Evolutionary conservation across 2,888 invertebrate species (phyloP), one percentile per base, ranked within the genome.

Genomic region (Eledone cirrhosa): DNA sequence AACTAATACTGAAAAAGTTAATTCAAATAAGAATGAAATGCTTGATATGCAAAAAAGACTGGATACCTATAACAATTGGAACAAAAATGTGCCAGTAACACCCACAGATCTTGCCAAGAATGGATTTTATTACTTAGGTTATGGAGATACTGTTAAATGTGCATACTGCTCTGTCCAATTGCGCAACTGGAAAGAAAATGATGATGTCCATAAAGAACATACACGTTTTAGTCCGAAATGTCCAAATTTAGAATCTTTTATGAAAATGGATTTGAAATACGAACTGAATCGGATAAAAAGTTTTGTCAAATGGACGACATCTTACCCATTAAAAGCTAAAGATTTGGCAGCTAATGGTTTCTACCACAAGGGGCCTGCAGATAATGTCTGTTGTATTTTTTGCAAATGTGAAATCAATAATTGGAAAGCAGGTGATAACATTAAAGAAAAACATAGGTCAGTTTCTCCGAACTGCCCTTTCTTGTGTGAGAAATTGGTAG

Each of bases 131-230:
- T 97, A 96, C 87, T 89, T 85, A 81, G 92, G 92, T 14, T 93
- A 94, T 81, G 94, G 95, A 67, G 98, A 98, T 91, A 94, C 96
- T 87, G 97, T 97, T 0, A 93, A 96, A 81, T 98, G 98, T 90
- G 97, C 95, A 90, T 95, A 95, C 88, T 98, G 98, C 89, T 96
- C 96, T 84, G 97, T 97, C 69, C 97, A 97, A 0, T 92, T 98
- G 5, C 95, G 96, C 87, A 96, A 97, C 89, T 98, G 98, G 98
- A 95, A 96, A 88, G 94, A 94, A 77, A 93, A 94, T 78, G 98
- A 98, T 90, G 94, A 95, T 83, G 97, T 97, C 0, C 96, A 97
- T 95, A 94, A 95, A 84, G 97, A 98, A 90, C 98, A 98, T 91
- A 96, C 96, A 0, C 93, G 94, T 67, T 97, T 97, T 96, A 96